Evolutionary conservation across 2,888 invertebrate species (phyloP).

Genomic region (Plebejus melissa): DNA sequence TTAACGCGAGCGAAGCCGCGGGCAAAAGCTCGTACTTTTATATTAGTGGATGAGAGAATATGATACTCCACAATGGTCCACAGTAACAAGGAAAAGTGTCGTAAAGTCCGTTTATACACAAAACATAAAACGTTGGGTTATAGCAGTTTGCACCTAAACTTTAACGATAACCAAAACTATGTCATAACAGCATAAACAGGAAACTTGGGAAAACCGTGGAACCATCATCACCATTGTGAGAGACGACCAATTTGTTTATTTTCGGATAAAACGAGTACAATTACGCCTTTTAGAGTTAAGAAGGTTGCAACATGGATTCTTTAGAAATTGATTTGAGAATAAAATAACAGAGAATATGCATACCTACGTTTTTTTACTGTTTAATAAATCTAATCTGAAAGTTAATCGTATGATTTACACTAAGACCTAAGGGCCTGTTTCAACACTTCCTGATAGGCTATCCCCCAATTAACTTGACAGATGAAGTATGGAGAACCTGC

Average conservation of each 20-base stretch:
- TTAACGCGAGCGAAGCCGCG: no score
- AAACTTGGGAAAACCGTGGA: conserved; percentile 20
- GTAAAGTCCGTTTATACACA: conserved; percentile 13
- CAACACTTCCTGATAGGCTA: no score
- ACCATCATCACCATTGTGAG: conserved; percentile 2
- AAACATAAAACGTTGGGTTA: conserved; percentile 17
- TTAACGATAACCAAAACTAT: conserved; percentile 24
- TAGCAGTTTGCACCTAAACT: conserved; percentile 21
- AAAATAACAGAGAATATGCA: not conserved
- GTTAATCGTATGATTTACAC: no score
- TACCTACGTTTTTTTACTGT: not conserved
- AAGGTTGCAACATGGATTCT: not conserved
- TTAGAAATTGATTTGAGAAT: not conserved
- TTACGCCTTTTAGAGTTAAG: not conserved
- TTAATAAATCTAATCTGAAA: no score
- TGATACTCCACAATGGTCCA: not conserved
- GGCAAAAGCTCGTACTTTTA: no score
- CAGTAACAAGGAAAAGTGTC: conserved; percentile 16
- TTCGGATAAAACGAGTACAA: not conserved
- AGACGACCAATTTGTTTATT: not conserved
- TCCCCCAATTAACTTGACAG: no score
- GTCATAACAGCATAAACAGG: conserved; percentile 22
- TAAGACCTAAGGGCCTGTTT: no score
- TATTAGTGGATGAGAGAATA: not conserved
- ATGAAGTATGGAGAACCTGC: no score